phyloP scores from a whole-genome alignment of 2,797 vertebrate genomes.

The Gymnodraco acuticeps region DNA sequence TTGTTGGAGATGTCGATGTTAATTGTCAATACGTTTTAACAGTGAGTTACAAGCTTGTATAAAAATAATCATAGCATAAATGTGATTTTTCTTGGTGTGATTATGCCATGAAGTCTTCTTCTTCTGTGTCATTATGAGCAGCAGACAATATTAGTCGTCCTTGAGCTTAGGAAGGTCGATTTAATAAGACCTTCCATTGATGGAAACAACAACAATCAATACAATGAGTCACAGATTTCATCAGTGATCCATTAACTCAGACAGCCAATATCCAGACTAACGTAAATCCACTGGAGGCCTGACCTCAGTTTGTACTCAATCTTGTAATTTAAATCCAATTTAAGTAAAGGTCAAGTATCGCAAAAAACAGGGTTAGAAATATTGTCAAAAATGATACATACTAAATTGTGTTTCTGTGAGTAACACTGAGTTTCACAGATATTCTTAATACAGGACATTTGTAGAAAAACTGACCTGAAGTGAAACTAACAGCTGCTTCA shows the following conservation, averaged over 20 bases:
- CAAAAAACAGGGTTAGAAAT: background rate
- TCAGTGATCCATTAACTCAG: background rate
- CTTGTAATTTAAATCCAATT: too few species aligned
- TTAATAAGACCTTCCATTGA: slow-evolving; percentile 22
- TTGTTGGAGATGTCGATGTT: too few species aligned
- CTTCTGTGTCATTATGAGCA: background rate
- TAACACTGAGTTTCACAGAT: background rate
- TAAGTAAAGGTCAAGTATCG: background rate
- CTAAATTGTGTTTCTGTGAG: background rate
- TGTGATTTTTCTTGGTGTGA: too few species aligned
- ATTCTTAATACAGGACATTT: background rate
- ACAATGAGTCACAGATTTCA: slow-evolving; percentile 8
- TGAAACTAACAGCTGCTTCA: slow-evolving; percentile 10
- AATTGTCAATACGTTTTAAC: too few species aligned
- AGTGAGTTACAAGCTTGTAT: too few species aligned
- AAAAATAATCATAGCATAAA: too few species aligned
- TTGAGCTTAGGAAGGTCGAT: background rate
- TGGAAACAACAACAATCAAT: background rate
- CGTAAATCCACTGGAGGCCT: background rate
- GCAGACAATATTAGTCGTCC: background rate
- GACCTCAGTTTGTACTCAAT: background rate
- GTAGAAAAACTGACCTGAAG: background rate
- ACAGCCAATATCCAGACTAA: background rate
- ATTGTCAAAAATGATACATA: background rate
- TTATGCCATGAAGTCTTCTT: too few species aligned